Base-by-base conservation (phyloP, 37 sponge, comb jelly and placozoan species). In the Cliona cf. orientalis region DNA sequence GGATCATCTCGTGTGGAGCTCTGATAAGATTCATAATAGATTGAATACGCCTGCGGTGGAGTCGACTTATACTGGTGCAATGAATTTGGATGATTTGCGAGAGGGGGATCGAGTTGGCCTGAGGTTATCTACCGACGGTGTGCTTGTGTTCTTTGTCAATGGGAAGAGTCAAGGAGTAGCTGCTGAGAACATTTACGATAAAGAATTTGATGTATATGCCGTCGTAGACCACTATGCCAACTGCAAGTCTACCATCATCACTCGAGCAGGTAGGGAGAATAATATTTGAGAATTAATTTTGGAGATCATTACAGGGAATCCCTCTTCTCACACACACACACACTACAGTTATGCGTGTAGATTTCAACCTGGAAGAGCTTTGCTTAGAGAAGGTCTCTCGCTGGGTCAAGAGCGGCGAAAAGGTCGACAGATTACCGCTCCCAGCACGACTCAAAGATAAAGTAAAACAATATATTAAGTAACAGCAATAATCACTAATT, bases 221-320 rank as follows among this genome's bases (percentile, higher is more conserved):
- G 91, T 94, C 6, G 92, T 94, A 43, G 95, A 94, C 59, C 95
- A 94, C 62, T 94, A 94, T 66, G 95, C 89, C 26, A 87, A 91
- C 70, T 90, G 93, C 46, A 91, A 84, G 29, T 77, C 88, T 9
- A 94, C 95, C 0, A 31, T 35, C 11, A 88, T 94, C 45, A 88
- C 91, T 29, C 80, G 93, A 65, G 75, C 93, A 72, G 89, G 93
- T 93, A 26, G 26, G 88, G 63, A 22, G 74, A 26, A 46, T 14
- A 45, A 41, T 42, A 21, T 7, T 12, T 42, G 19, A 12, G 11
- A 64, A 9, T n/a, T n/a, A 23, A 64, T 64, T 11, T 29, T 12
- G 34, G 11, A 64, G 11, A 49, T 49, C 11, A 49, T 46, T 53
- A 49, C 57, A 45, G 17, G 26, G 37, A 37, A 29, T 14, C 70